phyloP scores from a whole-genome alignment of 2,797 vertebrate genomes.

The Spheniscus humboldti region DNA sequence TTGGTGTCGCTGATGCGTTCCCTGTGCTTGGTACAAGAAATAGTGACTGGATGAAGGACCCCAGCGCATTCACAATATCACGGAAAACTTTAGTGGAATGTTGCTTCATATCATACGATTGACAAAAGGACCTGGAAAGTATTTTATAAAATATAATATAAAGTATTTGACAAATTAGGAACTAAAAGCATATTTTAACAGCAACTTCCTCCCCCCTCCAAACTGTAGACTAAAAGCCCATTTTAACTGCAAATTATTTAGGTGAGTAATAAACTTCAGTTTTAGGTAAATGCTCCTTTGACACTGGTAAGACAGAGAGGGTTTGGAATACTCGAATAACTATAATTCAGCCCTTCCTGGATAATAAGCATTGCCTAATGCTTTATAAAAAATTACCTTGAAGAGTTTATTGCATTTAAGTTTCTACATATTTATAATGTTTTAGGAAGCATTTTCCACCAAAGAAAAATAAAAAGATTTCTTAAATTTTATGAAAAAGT shows the following conservation, averaged over 20 bases:
- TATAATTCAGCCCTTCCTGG: background rate
- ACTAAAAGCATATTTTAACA: background rate
- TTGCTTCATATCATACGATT: slow-evolving; percentile 98
- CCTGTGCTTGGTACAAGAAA: slow-evolving; percentile 90
- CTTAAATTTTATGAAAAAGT: background rate
- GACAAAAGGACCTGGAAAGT: slow-evolving; percentile 90
- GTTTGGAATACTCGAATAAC: background rate
- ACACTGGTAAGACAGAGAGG: background rate
- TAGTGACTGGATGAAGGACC: slow-evolving; percentile 97
- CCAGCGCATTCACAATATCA: slow-evolving; percentile 97
- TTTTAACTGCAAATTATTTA: background rate
- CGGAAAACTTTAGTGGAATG: slow-evolving; percentile 99
- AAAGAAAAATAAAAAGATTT: background rate
- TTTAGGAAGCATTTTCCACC: background rate
- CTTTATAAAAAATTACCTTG: background rate
- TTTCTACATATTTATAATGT: background rate
- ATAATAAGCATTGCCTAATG: background rate
- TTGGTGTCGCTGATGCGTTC: slow-evolving; percentile 72
- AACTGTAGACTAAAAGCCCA: background rate
- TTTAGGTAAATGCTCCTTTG: background rate
- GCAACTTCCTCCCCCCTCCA: background rate
- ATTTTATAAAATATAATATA: background rate
- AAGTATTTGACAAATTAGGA: background rate
- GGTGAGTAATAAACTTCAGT: background rate
- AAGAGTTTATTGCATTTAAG: background rate